A percentile compares a stretch with the other conserved stretches of the same genome.
phyloP scores from a whole-genome alignment of 2,888 invertebrate species.

The Tyria jacobaeae region DNA sequence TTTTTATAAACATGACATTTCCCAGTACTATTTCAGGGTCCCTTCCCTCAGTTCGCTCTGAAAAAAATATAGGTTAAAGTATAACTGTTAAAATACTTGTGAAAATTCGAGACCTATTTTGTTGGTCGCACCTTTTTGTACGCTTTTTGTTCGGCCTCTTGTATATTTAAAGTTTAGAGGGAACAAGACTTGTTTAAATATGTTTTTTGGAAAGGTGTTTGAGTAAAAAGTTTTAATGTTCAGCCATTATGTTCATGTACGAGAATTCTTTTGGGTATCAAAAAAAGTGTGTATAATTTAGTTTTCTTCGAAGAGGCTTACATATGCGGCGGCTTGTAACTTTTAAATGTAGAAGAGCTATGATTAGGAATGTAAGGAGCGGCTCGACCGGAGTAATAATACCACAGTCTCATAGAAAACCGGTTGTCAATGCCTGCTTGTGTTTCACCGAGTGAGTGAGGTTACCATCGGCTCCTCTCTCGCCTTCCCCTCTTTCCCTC shows the following conservation, averaged over 20 bases:
- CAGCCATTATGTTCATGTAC: too few species aligned
- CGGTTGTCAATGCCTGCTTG: too few species aligned
- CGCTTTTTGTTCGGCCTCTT: too few species aligned
- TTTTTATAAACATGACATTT: background rate
- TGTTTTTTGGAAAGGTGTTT: background rate
- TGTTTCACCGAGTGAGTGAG: too few species aligned
- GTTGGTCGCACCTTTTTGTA: background rate
- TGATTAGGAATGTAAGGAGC: too few species aligned
- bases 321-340: too few species aligned
- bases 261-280: background rate
- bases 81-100: background rate
- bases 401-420: too few species aligned
- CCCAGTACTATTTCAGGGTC: background rate
- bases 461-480: too few species aligned
- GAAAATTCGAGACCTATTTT: background rate
- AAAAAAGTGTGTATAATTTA: background rate
- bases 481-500: too few species aligned
- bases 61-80: background rate
- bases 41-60: background rate
- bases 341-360: too few species aligned
- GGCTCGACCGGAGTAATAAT: too few species aligned
- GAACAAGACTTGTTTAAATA: background rate
- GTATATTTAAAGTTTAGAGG: background rate
- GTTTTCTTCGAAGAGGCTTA: too few species aligned
- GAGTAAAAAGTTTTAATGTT: background rate